Evolutionary conservation across 2,797 vertebrate genomes (phyloP).

Genomic region (Silurus lanzhouensis): DNA sequence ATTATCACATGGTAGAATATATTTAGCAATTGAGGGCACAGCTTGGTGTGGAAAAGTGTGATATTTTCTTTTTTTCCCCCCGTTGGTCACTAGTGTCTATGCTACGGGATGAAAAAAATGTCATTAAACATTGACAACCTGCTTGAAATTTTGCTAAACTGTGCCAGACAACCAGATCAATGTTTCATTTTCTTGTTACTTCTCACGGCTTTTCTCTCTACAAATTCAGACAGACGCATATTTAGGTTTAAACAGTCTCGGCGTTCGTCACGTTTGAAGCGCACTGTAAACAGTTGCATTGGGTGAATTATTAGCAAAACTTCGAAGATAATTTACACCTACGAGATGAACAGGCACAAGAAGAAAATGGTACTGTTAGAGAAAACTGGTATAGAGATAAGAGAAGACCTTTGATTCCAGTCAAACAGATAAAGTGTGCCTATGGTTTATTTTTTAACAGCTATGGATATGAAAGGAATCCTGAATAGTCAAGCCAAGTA

Average conservation of each 20-base stretch:
- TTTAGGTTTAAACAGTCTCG: background rate
- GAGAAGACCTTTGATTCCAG: slow-evolving; percentile 55
- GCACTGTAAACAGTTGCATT: background rate
- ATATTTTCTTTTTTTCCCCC: background rate
- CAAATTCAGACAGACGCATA: background rate
- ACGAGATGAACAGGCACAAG: background rate
- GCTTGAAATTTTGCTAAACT: slow-evolving; percentile 17
- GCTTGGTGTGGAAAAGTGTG: background rate
- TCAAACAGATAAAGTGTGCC: slow-evolving; percentile 33
- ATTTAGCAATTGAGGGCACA: no score
- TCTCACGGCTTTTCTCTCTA: background rate
- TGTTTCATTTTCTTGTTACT: slow-evolving; percentile 18
- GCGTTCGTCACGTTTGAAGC: background rate
- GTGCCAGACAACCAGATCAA: background rate
- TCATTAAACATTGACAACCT: slow-evolving; percentile 23
- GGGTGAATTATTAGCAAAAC: slow-evolving; percentile 31
- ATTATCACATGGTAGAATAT: background rate
- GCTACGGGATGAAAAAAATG: background rate
- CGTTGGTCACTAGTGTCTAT: background rate
- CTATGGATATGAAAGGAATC: background rate
- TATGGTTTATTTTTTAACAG: slow-evolving; percentile 48
- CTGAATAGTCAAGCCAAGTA: background rate
- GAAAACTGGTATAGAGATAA: slow-evolving; percentile 33
- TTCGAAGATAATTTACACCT: background rate
- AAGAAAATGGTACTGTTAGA: slow-evolving; percentile 7